These are phyloP conservation scores for Noctilio leporinus DNA, from an alignment of 2,113 vertebrate genomes.

Conservation along the genomic window DNA sequence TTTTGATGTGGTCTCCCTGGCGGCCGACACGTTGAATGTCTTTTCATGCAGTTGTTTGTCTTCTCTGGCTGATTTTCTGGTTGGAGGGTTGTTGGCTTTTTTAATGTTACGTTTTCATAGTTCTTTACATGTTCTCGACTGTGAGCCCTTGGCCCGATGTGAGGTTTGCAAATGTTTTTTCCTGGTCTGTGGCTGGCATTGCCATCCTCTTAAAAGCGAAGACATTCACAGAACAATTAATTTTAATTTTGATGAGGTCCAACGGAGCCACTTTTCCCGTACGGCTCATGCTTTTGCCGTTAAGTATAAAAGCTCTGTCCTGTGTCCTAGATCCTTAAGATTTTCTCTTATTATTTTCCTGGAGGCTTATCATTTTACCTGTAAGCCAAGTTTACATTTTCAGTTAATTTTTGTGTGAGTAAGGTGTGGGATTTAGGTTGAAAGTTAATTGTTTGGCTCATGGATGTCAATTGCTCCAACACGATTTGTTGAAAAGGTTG, in stretches of 20 bases:
- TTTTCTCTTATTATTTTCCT: background rate
- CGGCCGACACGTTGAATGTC: background rate
- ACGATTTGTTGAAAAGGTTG: background rate
- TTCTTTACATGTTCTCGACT: background rate
- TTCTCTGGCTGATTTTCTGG: background rate
- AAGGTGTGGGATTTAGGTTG: background rate
- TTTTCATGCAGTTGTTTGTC: fast-evolving
- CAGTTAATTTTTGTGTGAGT: background rate
- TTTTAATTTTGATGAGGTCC: background rate
- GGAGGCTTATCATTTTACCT: background rate
- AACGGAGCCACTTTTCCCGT: background rate
- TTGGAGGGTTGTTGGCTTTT: background rate
- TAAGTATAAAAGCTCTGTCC: background rate
- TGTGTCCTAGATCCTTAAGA: background rate
- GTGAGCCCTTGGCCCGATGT: background rate
- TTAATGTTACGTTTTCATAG: background rate
- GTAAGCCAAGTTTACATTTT: background rate
- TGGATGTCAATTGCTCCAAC: background rate
- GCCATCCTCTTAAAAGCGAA: background rate
- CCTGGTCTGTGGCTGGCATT: background rate
- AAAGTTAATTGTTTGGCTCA: background rate
- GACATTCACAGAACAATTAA: background rate
- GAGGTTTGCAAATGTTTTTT: background rate
- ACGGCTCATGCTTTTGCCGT: background rate
- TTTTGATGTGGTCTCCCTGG: background rate